Evolutionary conservation across 2,113 vertebrate genomes (phyloP).

Genomic region (Aramus guarauna): DNA sequence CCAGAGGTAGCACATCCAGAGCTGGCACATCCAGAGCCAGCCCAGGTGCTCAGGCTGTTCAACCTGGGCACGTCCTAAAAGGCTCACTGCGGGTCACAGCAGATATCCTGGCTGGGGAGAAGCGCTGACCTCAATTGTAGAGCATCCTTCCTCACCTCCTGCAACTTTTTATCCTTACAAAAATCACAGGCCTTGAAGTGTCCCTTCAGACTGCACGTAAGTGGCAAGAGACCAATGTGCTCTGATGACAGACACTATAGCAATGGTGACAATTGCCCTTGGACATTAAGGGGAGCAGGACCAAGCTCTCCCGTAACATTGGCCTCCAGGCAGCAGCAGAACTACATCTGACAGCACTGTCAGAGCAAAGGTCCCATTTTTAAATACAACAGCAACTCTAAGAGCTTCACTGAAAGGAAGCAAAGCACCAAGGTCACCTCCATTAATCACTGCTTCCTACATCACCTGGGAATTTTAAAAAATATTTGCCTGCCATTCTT

Average conservation of each 20-base stretch:
- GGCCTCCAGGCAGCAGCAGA: background rate
- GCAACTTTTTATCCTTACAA: background rate
- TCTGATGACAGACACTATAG: background rate
- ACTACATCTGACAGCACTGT: background rate
- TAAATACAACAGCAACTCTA: background rate
- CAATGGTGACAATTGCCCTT: background rate
- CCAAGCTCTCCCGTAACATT: background rate
- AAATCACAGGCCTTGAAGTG: background rate
- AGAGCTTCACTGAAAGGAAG: background rate
- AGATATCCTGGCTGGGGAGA: background rate
- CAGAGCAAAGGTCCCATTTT: background rate
- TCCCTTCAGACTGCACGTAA: background rate
- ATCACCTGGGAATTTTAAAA: background rate
- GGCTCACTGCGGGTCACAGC: background rate
- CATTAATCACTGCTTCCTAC: background rate
- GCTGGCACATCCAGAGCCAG: background rate
- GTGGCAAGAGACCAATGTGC: accelerated
- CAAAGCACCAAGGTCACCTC: background rate
- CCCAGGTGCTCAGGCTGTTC: background rate
- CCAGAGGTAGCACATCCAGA: background rate
- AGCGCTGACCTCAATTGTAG: background rate
- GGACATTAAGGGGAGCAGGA: background rate
- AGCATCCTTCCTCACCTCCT: background rate
- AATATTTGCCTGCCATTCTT: background rate
- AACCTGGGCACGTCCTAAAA: background rate